A percentile compares a stretch with the other conserved stretches of the same genome.
phyloP scores from a whole-genome alignment of 2,888 invertebrate genomes.

The Bedellia somnulentella region DNA sequence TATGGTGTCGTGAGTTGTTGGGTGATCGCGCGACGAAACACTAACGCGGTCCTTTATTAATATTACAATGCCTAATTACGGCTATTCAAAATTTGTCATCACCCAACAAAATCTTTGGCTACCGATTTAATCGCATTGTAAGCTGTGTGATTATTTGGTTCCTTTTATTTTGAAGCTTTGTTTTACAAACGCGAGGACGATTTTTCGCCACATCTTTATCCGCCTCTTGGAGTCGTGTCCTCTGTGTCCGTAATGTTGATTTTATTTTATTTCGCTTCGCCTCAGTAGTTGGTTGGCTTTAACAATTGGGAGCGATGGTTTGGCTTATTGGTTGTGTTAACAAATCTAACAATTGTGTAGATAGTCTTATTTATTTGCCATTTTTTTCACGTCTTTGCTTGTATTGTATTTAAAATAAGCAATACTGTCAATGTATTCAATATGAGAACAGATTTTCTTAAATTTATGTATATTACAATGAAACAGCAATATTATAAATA shows the following conservation, averaged over 20 bases:
- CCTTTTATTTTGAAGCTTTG: constrained; percentile 35
- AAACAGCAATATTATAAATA: no score
- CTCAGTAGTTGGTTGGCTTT: constrained; percentile 53
- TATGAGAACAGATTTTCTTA: no score
- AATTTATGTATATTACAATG: no score
- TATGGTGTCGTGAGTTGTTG: no score
- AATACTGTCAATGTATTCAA: constrained; percentile 16
- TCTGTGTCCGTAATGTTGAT: constrained; percentile 57
- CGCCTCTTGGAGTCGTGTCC: constrained; percentile 57
- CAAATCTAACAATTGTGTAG: constrained; percentile 42
- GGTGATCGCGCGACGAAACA: constrained; percentile 45
- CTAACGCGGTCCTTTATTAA: constrained; percentile 20
- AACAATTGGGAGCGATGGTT: constrained; percentile 46
- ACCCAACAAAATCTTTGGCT: constrained; percentile 52
- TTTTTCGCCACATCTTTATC: constrained; percentile 11
- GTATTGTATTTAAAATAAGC: constrained; percentile 18
- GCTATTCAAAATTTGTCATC: constrained; percentile 23
- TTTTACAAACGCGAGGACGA: constrained; percentile 8
- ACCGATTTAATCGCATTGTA: constrained; percentile 41
- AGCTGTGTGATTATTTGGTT: constrained; percentile 49
- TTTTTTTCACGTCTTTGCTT: constrained; percentile 39
- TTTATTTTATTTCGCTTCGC: constrained; percentile 48
- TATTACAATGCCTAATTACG: not conserved
- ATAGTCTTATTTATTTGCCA: constrained; percentile 31
- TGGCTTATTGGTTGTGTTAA: constrained; percentile 56